Base-by-base conservation (phyloP, 2,797 vertebrate species). In the Crenichthys baileyi region DNA sequence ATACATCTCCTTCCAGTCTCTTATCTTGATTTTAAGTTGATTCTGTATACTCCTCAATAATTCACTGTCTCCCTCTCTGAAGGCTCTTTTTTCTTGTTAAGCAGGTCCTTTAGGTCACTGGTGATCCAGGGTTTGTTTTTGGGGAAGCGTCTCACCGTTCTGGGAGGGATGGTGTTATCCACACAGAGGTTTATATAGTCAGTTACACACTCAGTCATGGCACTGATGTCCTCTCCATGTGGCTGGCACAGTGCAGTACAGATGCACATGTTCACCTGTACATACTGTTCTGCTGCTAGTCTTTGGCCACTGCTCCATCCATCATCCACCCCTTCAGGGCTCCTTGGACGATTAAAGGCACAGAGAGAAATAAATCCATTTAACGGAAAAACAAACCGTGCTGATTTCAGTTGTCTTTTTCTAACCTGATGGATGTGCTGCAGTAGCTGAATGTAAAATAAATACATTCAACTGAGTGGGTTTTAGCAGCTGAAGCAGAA, bases 381-480 rank as follows among this genome's bases (percentile, higher is more conserved):
- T 81, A 53, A 80, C 78, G 87, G 70, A n/a, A 84, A 91, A 88
- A 84, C 73, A 91, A 90, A 89, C 78, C 63, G 51, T 5, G 77
- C 36, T 89, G 77, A 86, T 90, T 89, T 83, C 75, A 76, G 71
- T 53, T 16, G 55, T 76, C 44, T 39, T 75, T 81, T 56, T 70
- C 16, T 51, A n/a, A 67, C 50, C 65, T 82, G 71, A 79, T 81
- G 55, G 73, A 87, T 83, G 16, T 12, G 20, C 50, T 72, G 0
- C 60, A 39, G 41, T 79, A 78, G 76, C 7, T 55, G 63, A 60
- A 58, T 60, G 31, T 70, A 55, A 63, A 76, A 18, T 55, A 29
- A 70, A 83, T 67, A 75, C 9, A 26, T 41, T 22, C 18, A 55
- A 29, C 76, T 39, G 24, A 74, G 51, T 58, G 41, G 51, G 5